Base-by-base conservation (phyloP, 1,140 invertebrate genomes). In the Platorchestia sp. region DNA sequence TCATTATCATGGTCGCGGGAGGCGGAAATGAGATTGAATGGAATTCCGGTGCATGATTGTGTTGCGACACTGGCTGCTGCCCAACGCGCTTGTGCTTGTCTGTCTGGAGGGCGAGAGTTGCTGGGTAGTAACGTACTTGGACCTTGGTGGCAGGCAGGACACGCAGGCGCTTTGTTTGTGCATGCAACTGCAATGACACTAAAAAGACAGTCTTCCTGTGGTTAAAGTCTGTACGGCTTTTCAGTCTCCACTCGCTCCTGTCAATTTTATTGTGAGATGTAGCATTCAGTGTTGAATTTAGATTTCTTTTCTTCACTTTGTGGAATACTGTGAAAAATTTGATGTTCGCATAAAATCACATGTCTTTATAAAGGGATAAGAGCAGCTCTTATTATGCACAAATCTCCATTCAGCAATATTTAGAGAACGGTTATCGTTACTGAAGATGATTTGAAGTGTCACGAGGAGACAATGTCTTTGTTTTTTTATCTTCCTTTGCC, bases 21-120 rank as follows among this genome's bases (percentile, higher is more conserved):
- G 41, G 87, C 87, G 87, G 87, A 89, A 89, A 89, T 89, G 43
- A 89, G 87, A 89, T 89, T 89, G 87, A 89, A 89, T 89, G 87
- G 87, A 89, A 89, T 89, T 89, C 87, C 87, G 87, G 87, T 89
- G 87, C 87, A 89, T 42, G 87, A 89, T 89, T 89, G 87, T 27
- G n/a, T 89, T 42, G 87, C 43, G 41, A 10, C 41, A 89, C 87
- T 44, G 6, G 87, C 87, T 44, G 53, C 36, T 36, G 87, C 87
- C 41, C 87, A 42, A 41, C 36, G 59, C 27, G 59, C n/a, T 27
- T 89, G 41, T 89, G 41, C 87, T 89, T 89, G 87, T 89, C 87
- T 89, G 87, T 44, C 87, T 89, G 87, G 87, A 44, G 87, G 41
- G 87, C 87, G 36, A 75, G 59, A 10, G 59, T 75, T 75, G 59